Base-by-base conservation (phyloP, 1,140 invertebrate genomes). In the Thaumatotibia leucotreta region DNA sequence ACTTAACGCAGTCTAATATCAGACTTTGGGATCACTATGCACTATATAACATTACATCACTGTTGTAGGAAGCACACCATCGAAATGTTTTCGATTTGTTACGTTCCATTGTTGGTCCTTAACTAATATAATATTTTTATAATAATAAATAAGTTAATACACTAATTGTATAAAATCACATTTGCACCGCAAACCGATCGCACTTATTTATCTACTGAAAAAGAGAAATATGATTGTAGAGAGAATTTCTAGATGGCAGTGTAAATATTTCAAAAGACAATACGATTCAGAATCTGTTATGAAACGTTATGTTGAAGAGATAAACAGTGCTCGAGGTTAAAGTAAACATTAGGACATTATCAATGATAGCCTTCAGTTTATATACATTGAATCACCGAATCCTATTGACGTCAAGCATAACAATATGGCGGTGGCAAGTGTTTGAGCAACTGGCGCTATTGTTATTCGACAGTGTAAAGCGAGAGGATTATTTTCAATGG, bases 151-250 rank as follows among this genome's bases (percentile, higher is more conserved):
- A 83, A 74, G 64, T 77, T 77, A 74, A 73, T 78, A 75, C 70
- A 71, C 68, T 75, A 82, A 77, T 79, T 82, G 77, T 86, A 85
- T 86, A 86, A 83, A 80, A 86, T 87, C 82, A 86, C 84, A 86
- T 82, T 84, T 79, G 79, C 73, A 79, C 75, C 70, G 64, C 58
- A 62, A 75, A 72, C 70, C 67, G 66, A 67, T 66, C 73, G 64
- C 67, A 70, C 69, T 73, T 50, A 58, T 58, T 73, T 74, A 74
- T 70, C 70, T 77, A 66, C 35, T 71, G 66, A 49, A 69, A 65
- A 70, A 2, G 49, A n/a, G 17, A 61, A 61, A 63, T 20, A 23
- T 33, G 20, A 31, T 64, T 58, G 52, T 29, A 29, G 11, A 27
- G 27, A n/a, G 52, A 31, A 58, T 58, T 24, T 54, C 23, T 54